A percentile compares a stretch with the other conserved stretches of the same genome.
These are phyloP conservation scores for Actinernus sp. DNA, from an alignment of 92 coral and sea anemone genomes.

Conservation along the genomic window DNA sequence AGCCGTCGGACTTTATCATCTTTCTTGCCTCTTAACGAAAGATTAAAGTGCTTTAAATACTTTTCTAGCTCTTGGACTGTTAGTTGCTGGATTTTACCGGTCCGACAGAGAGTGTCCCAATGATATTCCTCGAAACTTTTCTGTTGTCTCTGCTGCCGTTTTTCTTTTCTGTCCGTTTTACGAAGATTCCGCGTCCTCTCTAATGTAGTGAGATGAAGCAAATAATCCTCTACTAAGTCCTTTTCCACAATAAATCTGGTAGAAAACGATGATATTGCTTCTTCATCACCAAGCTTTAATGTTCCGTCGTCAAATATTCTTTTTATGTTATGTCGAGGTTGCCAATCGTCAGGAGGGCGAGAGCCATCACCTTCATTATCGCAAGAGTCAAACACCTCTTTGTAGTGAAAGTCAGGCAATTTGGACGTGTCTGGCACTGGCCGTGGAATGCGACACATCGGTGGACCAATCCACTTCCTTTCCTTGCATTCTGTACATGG, in stretches of 20 bases:
- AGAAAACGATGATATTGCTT: constrained; percentile 46
- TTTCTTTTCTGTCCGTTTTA: constrained; percentile 15
- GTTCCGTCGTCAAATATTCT: constrained; percentile 45
- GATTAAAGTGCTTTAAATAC: constrained; percentile 49
- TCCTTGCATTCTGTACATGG: constrained; percentile 20
- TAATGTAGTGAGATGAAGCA: constrained; percentile 54
- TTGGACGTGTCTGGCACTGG: constrained; percentile 52
- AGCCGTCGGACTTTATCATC: constrained; percentile 59
- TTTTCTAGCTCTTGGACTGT: constrained; percentile 42
- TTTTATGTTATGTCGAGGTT: constrained; percentile 56
- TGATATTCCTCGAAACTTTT: constrained; percentile 24
- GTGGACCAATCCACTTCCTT: constrained; percentile 15
- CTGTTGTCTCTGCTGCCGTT: constrained; percentile 22
- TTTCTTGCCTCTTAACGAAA: constrained; percentile 61
- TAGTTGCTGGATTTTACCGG: constrained; percentile 38
- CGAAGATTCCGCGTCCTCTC: constrained; percentile 30
- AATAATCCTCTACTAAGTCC: constrained; percentile 33
- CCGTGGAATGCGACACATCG: constrained; percentile 49
- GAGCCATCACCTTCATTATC: too few species aligned
- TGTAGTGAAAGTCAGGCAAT: constrained; percentile 53
- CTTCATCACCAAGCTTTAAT: constrained; percentile 53
- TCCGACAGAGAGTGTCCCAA: constrained; percentile 18
- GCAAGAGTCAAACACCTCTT: too few species aligned
- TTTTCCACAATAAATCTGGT: constrained; percentile 44
- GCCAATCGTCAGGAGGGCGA: constrained; percentile 55